Conservation (phyloP, 2,113 vertebrate genomes). For the Andinoacara biseriatus region DNA sequence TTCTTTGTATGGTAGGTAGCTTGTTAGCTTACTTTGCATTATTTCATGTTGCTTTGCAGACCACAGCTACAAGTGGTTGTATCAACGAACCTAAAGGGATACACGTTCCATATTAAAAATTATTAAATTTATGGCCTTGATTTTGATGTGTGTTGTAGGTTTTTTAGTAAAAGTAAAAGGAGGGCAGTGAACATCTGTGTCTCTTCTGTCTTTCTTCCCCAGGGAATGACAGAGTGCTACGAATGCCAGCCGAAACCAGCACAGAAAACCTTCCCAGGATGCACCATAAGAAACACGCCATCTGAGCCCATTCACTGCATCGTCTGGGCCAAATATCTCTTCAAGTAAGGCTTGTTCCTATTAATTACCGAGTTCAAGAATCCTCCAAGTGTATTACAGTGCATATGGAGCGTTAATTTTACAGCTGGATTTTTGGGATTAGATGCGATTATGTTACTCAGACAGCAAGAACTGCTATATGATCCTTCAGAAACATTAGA, state of each 20-base stretch:
- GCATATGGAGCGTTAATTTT: neutral
- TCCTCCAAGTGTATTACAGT: neutral
- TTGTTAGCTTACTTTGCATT: too few species aligned
- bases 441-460: neutral
- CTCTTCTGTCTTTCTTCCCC: neutral
- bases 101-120: neutral
- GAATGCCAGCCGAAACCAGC: slow-evolving; percentile 97
- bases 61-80: too few species aligned
- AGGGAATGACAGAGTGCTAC: slow-evolving; percentile 97
- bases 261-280: slow-evolving; percentile 98
- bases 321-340: slow-evolving; percentile 99
- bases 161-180: neutral
- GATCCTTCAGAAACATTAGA: neutral
- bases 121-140: neutral
- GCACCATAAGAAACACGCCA: slow-evolving; percentile 97
- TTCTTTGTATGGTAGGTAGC: neutral
- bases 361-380: neutral
- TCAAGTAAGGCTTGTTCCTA: slow-evolving; percentile 86
- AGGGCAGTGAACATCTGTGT: neutral
- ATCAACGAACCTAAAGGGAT: neutral
- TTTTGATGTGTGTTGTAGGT: neutral
- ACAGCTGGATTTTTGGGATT: fast-evolving
- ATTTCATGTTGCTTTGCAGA: too few species aligned
- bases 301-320: slow-evolving; percentile 99
- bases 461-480: neutral